Base-by-base conservation (phyloP, 2,797 vertebrate species). In the Hoplostethus mediterraneus region DNA sequence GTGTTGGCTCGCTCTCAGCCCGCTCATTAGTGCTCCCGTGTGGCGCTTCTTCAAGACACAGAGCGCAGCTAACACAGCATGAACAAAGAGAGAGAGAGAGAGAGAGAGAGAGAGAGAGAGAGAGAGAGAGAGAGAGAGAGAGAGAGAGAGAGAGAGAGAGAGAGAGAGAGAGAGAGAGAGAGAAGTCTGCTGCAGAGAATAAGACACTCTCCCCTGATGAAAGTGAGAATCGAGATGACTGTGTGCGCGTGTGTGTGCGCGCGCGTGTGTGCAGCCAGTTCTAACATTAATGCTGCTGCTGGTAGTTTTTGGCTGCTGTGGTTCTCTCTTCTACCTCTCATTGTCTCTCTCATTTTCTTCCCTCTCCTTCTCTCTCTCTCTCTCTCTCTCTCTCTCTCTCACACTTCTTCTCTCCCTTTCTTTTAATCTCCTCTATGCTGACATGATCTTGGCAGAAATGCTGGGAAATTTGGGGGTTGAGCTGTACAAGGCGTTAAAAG, bases 11-110 rank as follows among this genome's bases (percentile, higher is more conserved):
- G 82, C 83, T 80, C 78, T 82, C 71, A 65, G 58, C 59, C 54
- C 57, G 84, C 84, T 92, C 87, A 86, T 89, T 90, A 90, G 89
- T 80, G 87, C 88, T 86, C 72, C 80, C 72, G 82, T 58, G 79
- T 85, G 83, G 73, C 13, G 51, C 84, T 77, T 87, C 85, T 86
- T 87, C 85, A 21, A 86, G 81, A 77, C 54, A 58, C 77, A 84
- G 85, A 81, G 86, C 83, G 78, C 64, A 79, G 82, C 73, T 77
- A 80, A 84, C 65, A 77, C 75, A 80, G 75, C 61, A 71, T 76
- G 81, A 87, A 87, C 79, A 85, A 83, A 83, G 86, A 74, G 57
- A 63, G 76, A 75, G 75, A 56, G 60, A 67, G 63, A 68, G 67
- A 47, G 69, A 25, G 75, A 58, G 64, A 47, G 36, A 44, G 36